Percentiles rank a stretch among this genome's conserved stretches.
These are phyloP conservation scores for Aethina tumida DNA, from an alignment of 1,140 invertebrate species.

Conservation along the genomic window DNA sequence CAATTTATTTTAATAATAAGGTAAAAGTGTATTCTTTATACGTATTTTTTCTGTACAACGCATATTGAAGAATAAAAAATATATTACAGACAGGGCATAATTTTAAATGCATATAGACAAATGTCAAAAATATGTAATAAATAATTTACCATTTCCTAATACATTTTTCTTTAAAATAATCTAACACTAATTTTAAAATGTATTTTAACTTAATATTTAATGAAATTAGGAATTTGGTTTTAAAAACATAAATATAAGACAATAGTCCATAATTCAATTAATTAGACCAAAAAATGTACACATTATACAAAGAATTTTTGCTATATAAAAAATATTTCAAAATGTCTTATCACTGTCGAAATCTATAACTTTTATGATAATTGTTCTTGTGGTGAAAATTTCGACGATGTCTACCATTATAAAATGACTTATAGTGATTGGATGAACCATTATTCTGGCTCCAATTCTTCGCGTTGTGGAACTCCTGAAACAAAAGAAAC, in stretches of 20 bases:
- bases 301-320: constrained; percentile 5
- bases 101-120: constrained; percentile 3
- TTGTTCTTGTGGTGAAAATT: constrained; percentile 31
- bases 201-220: neutral
- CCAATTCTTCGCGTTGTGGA: constrained; percentile 33
- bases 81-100: constrained; percentile 2
- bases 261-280: neutral
- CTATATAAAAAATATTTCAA: neutral
- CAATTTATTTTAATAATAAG: constrained; percentile 1
- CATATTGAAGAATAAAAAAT: constrained; percentile 1
- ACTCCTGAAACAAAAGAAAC: constrained; percentile 29
- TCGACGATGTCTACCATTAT: constrained; percentile 26
- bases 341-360: constrained; percentile 20
- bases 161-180: neutral
- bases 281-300: constrained; percentile 9
- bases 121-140: neutral
- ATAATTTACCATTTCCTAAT: constrained; percentile 3
- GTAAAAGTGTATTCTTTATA: constrained; percentile 3
- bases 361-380: constrained; percentile 28
- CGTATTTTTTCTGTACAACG: neutral
- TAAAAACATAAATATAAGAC: neutral
- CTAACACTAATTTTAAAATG: constrained; percentile 2
- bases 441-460: constrained; percentile 16
- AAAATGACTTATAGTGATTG: constrained; percentile 23
- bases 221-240: constrained; percentile 2